Percentiles rank a stretch among this genome's conserved stretches.
Evolutionary conservation across 2,113 vertebrate species (phyloP).

Genomic region (Cyprinodon variegatus): DNA sequence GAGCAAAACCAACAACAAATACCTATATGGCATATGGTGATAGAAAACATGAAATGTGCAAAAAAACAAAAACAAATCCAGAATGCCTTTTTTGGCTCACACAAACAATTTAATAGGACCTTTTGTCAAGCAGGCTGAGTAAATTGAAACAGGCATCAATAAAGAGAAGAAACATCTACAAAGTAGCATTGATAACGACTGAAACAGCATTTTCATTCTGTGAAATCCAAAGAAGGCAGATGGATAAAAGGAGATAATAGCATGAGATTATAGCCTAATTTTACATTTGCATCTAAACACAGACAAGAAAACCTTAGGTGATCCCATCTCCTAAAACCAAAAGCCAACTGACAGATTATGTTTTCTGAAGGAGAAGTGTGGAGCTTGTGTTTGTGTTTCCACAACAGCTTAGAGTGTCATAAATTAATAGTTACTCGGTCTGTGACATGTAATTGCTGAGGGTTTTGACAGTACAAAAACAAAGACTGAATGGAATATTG

Average conservation of each 20-base stretch:
- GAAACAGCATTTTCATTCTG: background rate
- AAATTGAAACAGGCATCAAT: conserved; percentile 5
- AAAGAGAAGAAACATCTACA: background rate
- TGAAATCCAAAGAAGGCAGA: conserved; percentile 7
- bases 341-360: no score
- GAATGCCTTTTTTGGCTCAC: no score
- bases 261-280: conserved; percentile 24
- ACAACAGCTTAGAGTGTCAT: conserved; percentile 9
- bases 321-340: conserved; percentile 30
- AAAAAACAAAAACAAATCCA: no score
- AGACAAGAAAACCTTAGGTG: conserved; percentile 17
- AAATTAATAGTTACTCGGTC: conserved; percentile 1
- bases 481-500: conserved; percentile 2
- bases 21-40: background rate
- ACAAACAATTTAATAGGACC: background rate
- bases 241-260: background rate
- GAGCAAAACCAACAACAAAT: background rate
- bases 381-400: conserved; percentile 13
- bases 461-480: conserved; percentile 1
- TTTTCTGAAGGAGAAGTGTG: background rate
- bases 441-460: background rate
- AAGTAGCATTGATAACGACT: background rate
- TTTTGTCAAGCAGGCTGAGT: background rate
- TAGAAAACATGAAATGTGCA: no score
- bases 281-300: conserved; percentile 32